Evolutionary conservation across 2,888 invertebrate species (phyloP).

Genomic region (Nemurella pictetii): DNA sequence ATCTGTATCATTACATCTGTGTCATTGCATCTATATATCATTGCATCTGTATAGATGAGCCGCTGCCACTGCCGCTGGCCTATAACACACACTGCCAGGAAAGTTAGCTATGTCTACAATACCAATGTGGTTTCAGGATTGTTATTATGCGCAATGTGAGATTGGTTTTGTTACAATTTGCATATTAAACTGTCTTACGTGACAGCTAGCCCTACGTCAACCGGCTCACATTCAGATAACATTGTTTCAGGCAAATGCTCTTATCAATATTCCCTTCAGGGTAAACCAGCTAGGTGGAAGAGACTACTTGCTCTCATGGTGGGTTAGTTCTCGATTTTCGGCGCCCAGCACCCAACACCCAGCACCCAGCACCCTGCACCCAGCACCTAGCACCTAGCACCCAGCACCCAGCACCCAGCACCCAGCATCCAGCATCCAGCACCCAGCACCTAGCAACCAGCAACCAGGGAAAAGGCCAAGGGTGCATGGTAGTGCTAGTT

Average conservation of each 20-base stretch:
- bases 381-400: too few species aligned
- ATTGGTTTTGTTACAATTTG: slow-evolving; percentile 25
- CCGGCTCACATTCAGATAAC: neutral
- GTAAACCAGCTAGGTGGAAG: neutral
- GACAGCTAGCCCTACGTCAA: slow-evolving; percentile 26
- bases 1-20: neutral
- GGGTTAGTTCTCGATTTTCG: too few species aligned
- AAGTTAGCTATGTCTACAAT: neutral
- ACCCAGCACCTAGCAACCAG: too few species aligned
- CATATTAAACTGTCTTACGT: slow-evolving; percentile 21
- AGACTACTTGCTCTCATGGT: neutral
- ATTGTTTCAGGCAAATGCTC: slow-evolving; percentile 17
- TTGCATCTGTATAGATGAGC: neutral
- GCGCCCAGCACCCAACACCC: too few species aligned
- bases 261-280: slow-evolving; percentile 1
- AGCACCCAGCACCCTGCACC: too few species aligned
- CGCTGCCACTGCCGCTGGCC: neutral
- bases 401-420: too few species aligned
- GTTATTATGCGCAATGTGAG: slow-evolving; percentile 26
- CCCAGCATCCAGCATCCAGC: too few species aligned
- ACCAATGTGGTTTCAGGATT: slow-evolving; percentile 11
- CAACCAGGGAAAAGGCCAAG: too few species aligned
- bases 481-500: neutral
- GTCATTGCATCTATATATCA: too few species aligned
- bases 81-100: neutral